phyloP scores from a whole-genome alignment of 2,797 vertebrate species.

The Phataginus tricuspis region DNA sequence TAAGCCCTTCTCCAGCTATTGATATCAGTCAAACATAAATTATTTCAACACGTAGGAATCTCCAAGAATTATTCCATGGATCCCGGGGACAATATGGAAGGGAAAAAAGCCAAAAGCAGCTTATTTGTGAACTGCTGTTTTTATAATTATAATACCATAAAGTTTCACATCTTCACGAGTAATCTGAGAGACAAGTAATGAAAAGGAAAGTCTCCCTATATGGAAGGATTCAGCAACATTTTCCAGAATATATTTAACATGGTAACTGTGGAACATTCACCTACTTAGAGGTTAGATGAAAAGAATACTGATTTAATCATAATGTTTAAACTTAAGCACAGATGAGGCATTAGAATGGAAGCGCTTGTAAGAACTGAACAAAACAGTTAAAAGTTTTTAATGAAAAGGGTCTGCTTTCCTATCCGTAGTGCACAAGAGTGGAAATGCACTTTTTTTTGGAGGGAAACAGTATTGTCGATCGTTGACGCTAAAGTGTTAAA shows the following conservation, averaged over 20 bases:
- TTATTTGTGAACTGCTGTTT: not conserved
- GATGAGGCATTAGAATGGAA: not conserved
- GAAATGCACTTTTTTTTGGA: not conserved
- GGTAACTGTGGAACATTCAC: conserved; percentile 30
- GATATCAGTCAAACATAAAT: conserved; percentile 54
- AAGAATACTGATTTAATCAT: conserved; percentile 60
- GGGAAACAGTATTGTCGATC: not conserved
- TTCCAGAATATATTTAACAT: conserved; percentile 51
- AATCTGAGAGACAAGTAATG: conserved; percentile 51
- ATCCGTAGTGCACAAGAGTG: not conserved
- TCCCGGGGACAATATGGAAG: conserved; percentile 49
- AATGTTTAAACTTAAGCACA: conserved; percentile 32
- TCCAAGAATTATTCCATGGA: conserved; percentile 21
- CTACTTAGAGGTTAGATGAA: conserved; percentile 63
- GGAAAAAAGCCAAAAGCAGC: conserved; percentile 61
- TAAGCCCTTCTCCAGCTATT: conserved; percentile 6
- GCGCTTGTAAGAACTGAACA: not conserved
- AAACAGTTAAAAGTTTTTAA: conserved; percentile 27
- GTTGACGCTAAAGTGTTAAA: conserved; percentile 6
- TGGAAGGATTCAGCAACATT: conserved; percentile 43
- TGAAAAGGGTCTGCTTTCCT: not conserved
- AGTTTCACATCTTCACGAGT: conserved; percentile 57
- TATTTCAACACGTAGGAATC: conserved; percentile 68
- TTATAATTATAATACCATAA: conserved; percentile 39
- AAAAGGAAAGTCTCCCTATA: conserved; percentile 57